Evolutionary conservation across 2,888 invertebrate species (phyloP).

Genomic region (Baronia brevicornis): DNA sequence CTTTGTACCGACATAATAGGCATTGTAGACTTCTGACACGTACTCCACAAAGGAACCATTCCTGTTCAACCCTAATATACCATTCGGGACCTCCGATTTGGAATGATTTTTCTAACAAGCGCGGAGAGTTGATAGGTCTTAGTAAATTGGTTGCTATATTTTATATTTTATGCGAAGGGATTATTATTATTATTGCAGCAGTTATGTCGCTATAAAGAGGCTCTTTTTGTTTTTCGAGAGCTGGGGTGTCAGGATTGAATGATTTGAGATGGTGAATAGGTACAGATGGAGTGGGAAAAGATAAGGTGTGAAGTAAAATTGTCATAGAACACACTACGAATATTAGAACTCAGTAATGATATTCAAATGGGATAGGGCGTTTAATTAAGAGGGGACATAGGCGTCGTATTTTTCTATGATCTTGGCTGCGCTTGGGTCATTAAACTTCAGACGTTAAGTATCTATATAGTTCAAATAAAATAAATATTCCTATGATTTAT

Average conservation of each 20-base stretch:
- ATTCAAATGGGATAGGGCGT: conserved; percentile 10
- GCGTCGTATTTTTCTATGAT: conserved; percentile 8
- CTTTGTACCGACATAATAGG: conserved; percentile 45
- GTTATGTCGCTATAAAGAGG: conserved; percentile 18
- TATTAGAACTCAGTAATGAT: too few species aligned
- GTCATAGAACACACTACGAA: conserved; percentile 9
- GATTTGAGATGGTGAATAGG: conserved; percentile 13
- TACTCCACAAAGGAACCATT: conserved; percentile 20
- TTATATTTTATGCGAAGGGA: conserved; percentile 22
- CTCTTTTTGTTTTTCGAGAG: conserved; percentile 23
- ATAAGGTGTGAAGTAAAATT: conserved; percentile 13
- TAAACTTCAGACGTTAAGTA: too few species aligned
- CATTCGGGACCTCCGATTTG: conserved; percentile 17
- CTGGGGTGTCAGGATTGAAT: conserved; percentile 18
- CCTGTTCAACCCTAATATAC: conserved; percentile 18
- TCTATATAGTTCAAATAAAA: too few species aligned
- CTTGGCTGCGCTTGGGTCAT: too few species aligned
- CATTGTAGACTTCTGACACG: conserved; percentile 46
- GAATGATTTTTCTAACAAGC: conserved; percentile 13
- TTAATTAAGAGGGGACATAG: conserved; percentile 10
- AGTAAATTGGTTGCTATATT: conserved; percentile 20
- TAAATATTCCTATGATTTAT: too few species aligned
- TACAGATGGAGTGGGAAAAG: conserved; percentile 5
- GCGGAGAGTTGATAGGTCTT: conserved; percentile 17
- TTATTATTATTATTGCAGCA: conserved; percentile 23